A percentile compares a stretch with the other conserved stretches of the same genome.
Evolutionary conservation across 2,888 invertebrate species (phyloP).

Genomic region (Linyphia triangularis): DNA sequence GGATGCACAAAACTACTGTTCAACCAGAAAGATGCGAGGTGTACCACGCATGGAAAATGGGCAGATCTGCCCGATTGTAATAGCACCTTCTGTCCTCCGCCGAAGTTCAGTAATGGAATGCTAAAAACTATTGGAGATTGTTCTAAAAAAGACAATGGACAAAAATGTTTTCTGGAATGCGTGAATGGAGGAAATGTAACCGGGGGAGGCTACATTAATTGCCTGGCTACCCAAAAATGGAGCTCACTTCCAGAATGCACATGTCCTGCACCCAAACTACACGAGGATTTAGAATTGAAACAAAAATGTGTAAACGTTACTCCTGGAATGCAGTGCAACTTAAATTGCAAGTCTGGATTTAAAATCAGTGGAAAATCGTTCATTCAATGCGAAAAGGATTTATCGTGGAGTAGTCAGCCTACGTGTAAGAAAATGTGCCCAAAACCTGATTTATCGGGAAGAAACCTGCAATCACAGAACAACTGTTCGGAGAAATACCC

Average conservation of each 20-base stretch:
- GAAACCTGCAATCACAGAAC: not conserved
- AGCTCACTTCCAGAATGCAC: not conserved
- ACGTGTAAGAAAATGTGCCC: not conserved
- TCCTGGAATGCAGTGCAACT: not conserved
- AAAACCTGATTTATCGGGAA: not conserved
- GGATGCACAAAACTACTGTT: too few species aligned
- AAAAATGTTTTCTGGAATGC: slow-evolving; percentile 17
- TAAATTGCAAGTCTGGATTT: slow-evolving; percentile 19
- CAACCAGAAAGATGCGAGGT: not conserved
- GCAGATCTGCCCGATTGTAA: not conserved
- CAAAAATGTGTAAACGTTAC: not conserved
- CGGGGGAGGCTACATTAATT: not conserved
- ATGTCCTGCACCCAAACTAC: not conserved
- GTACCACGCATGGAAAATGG: not conserved
- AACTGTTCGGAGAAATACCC: not conserved
- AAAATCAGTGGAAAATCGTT: not conserved
- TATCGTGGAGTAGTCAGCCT: slow-evolving; percentile 3
- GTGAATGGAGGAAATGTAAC: not conserved
- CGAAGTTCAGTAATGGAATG: not conserved
- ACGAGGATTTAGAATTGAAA: not conserved
- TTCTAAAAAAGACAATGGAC: not conserved
- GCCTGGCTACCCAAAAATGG: not conserved
- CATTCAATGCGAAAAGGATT: not conserved
- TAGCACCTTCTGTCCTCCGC: not conserved
- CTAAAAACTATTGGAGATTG: not conserved